phyloP scores from a whole-genome alignment of 1,140 invertebrate species.

The Phthorimaea operculella region DNA sequence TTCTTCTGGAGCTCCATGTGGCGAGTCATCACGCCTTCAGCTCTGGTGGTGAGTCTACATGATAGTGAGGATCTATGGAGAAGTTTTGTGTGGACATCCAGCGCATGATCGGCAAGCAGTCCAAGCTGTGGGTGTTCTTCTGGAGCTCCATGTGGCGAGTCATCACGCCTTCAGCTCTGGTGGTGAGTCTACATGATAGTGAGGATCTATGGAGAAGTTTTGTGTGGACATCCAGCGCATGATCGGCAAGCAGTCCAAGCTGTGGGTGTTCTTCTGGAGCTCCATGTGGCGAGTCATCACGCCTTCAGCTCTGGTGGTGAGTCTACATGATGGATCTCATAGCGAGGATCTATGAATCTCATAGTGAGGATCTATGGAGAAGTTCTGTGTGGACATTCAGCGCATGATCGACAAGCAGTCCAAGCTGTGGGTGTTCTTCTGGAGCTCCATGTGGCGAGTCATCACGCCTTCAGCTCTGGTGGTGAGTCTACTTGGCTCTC shows the following conservation, averaged over 20 bases:
- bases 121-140: constrained; percentile 77
- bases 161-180: constrained; percentile 78
- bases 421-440: constrained; percentile 77
- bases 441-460: constrained; percentile 83
- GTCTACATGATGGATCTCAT: too few species aligned
- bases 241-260: too few species aligned
- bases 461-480: constrained; percentile 81
- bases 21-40: too few species aligned
- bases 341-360: too few species aligned
- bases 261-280: too few species aligned
- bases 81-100: constrained; percentile 83
- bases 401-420: constrained; percentile 82
- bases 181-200: too few species aligned
- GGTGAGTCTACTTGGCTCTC: constrained; percentile 38
- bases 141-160: constrained; percentile 86
- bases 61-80: constrained; percentile 87
- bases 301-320: too few species aligned
- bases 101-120: constrained; percentile 80
- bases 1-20: too few species aligned
- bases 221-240: too few species aligned
- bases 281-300: too few species aligned
- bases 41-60: constrained; percentile 80
- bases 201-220: too few species aligned
- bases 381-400: constrained; percentile 83
- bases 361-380: constrained; percentile 85